phyloP scores from a whole-genome alignment of 2,797 vertebrate species.

The Scolopax bukidnonensis region DNA sequence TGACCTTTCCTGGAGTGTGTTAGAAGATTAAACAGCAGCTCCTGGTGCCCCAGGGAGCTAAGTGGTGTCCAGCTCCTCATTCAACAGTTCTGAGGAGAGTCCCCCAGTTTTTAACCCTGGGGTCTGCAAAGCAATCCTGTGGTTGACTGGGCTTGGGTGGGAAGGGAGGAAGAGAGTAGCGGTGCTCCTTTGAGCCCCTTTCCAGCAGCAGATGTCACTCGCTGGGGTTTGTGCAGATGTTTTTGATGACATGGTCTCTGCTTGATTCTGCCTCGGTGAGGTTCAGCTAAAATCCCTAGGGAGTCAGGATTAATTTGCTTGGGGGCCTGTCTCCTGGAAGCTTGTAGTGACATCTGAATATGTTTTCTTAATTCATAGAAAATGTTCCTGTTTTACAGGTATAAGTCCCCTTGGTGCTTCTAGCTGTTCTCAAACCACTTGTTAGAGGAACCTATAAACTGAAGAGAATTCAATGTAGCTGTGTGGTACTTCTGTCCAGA shows the following conservation, averaged over 20 bases:
- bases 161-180: neutral
- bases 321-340: neutral
- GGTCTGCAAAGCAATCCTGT: neutral
- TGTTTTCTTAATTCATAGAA: neutral
- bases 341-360: neutral
- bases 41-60: neutral
- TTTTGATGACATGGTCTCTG: neutral
- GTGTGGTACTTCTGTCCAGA: neutral
- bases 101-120: constrained; percentile 11
- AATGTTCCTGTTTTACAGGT: neutral
- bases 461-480: neutral
- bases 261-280: neutral
- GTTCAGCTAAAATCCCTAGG: neutral
- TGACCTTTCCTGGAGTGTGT: constrained; percentile 34
- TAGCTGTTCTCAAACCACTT: neutral
- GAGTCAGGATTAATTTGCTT: neutral
- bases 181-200: neutral
- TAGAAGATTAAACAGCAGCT: constrained; percentile 34
- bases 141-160: neutral
- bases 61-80: constrained; percentile 23
- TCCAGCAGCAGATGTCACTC: neutral
- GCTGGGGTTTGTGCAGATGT: neutral
- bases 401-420: neutral
- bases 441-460: neutral
- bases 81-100: neutral